Percentiles rank a stretch among this genome's conserved stretches.
These are phyloP conservation scores for Platichthys stellatus DNA, from an alignment of 2,113 vertebrate genomes.

Conservation along the genomic window DNA sequence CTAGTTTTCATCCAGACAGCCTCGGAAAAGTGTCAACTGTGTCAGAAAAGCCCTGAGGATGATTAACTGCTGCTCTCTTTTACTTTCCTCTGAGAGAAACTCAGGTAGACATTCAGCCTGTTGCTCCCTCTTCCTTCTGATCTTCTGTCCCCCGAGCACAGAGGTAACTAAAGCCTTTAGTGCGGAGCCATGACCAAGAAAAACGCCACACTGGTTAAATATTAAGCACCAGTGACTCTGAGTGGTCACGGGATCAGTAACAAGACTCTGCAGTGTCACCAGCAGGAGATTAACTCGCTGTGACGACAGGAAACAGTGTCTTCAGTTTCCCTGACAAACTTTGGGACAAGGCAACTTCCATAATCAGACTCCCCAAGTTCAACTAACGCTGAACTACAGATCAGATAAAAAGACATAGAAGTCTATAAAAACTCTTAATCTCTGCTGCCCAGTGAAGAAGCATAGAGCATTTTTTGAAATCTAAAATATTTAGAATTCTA, in stretches of 20 bases:
- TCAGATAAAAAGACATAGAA: too few relatives aligned
- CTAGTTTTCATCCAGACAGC: not conserved
- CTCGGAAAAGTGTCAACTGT: conserved; percentile 38
- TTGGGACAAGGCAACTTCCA: conserved; percentile 2
- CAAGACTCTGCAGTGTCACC: conserved; percentile 45
- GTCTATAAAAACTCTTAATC: too few relatives aligned
- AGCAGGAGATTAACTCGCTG: conserved; percentile 34
- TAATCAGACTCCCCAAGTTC: too few relatives aligned
- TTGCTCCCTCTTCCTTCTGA: not conserved
- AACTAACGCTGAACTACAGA: too few relatives aligned
- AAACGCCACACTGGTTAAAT: conserved; percentile 69
- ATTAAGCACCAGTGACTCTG: conserved; percentile 69
- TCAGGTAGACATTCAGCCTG: not conserved
- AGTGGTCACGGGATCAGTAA: conserved; percentile 48
- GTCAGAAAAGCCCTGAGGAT: not conserved
- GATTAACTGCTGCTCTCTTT: not conserved
- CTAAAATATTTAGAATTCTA: too few relatives aligned
- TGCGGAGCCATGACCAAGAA: conserved; percentile 38
- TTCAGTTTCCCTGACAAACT: conserved; percentile 23
- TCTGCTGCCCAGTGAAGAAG: too few relatives aligned
- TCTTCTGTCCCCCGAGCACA: conserved; percentile 5
- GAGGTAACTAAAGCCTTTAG: conserved; percentile 61
- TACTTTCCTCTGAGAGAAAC: conserved; percentile 1
- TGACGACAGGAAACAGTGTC: conserved; percentile 28
- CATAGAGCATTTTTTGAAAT: too few relatives aligned